phyloP scores from a whole-genome alignment of 2,113 vertebrate genomes.

The Rhabdornis inornatus region DNA sequence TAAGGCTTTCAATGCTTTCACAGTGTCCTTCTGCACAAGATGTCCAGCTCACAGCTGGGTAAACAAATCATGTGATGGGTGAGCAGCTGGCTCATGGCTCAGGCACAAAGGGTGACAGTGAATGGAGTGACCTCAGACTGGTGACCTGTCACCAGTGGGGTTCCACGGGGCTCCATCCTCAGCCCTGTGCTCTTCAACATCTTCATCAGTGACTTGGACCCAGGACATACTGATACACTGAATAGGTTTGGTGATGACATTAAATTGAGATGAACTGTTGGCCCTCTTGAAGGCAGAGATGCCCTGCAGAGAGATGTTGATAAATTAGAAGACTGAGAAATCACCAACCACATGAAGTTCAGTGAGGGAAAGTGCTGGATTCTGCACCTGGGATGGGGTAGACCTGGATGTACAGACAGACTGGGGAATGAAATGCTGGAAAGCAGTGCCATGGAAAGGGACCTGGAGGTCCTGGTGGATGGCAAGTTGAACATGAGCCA shows the following conservation, averaged over 20 bases:
- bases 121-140: neutral
- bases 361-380: neutral
- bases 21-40: neutral
- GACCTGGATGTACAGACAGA: fast-evolving
- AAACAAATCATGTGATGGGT: too few relatives aligned
- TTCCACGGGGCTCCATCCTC: neutral
- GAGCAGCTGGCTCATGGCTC: fast-evolving
- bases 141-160: neutral
- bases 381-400: neutral
- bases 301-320: neutral
- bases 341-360: neutral
- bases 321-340: neutral
- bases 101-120: neutral
- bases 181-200: neutral
- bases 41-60: neutral
- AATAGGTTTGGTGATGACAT: neutral
- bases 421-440: neutral
- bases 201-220: neutral
- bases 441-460: fast-evolving
- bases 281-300: neutral
- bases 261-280: neutral
- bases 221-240: neutral
- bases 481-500: neutral
- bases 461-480: fast-evolving
- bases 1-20: neutral